These are phyloP conservation scores for Andrena fulva DNA, from an alignment of 2,888 invertebrate species.

Conservation along the genomic window DNA sequence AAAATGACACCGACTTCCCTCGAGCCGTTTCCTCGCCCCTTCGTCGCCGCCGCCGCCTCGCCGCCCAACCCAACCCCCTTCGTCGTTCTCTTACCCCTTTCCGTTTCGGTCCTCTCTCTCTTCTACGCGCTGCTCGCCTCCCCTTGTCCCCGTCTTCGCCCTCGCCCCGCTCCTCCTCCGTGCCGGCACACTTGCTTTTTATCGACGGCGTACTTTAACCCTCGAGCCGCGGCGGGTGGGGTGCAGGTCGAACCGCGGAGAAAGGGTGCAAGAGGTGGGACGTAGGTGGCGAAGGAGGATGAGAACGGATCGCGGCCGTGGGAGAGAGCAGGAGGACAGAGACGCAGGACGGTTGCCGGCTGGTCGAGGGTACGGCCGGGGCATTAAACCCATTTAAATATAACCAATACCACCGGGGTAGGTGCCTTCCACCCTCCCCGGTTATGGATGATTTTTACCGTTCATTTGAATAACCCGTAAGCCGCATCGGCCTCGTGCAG, in stretches of 20 bases:
- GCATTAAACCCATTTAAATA: conserved; percentile 82
- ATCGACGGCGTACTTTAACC: conserved; percentile 72
- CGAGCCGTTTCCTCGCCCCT: conserved; percentile 48
- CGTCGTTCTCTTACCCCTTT: conserved; percentile 31
- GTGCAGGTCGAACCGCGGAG: conserved; percentile 21
- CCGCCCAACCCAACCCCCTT: not conserved
- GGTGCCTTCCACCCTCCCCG: conserved; percentile 72
- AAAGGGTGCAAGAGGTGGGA: conserved; percentile 39
- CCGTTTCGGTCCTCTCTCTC: conserved; percentile 30
- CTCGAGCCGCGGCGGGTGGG: conserved; percentile 57
- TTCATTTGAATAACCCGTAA: conserved; percentile 83
- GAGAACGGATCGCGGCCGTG: conserved; percentile 43
- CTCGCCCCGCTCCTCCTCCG: not conserved
- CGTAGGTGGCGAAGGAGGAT: conserved; percentile 28
- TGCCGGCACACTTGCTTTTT: conserved; percentile 72
- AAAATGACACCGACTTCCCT: conserved; percentile 74
- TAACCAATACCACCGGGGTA: conserved; percentile 75
- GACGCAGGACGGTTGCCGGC: conserved; percentile 60
- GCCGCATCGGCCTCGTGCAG: conserved; percentile 64
- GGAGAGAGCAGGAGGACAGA: conserved; percentile 34
- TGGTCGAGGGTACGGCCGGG: conserved; percentile 71
- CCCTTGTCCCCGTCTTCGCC: not conserved
- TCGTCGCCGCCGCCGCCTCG: conserved; percentile 33
- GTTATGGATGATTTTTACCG: conserved; percentile 82
- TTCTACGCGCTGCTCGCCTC: conserved; percentile 12